Base-by-base conservation (phyloP, 2,888 invertebrate species). In the Drosophila greeni region DNA sequence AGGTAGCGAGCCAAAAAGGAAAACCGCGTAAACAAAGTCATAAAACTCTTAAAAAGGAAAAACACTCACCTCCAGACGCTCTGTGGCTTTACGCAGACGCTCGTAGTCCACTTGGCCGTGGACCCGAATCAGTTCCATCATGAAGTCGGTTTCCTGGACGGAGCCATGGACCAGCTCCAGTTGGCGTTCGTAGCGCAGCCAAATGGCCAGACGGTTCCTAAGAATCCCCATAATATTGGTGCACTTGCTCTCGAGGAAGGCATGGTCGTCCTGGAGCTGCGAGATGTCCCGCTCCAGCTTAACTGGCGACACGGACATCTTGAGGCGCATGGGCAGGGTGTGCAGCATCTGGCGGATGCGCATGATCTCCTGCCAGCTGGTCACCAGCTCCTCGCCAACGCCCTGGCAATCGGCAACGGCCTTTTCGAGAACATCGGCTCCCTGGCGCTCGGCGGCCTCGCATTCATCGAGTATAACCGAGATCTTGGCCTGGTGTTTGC, bases 51-150 rank as follows among this genome's bases (percentile, higher is more conserved):
- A 24, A 1, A 23, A 55, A 18, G 45, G 26, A 26, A 23, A 6
- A 29, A 16, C 16, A 90, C 92, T 91, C 79, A 95, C 95, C 93
- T 95, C 95, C 60, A 95, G 91, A 83, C 95, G 91, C 88, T 95
- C 95, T 1, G 95, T 95, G 40, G 95, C 95, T 85, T 95, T 95
- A 54, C 94, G 90, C 61, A 96, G 89, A 9, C 95, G 91, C 72
- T 95, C 95, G 82, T 95, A 95, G 87, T 96, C 95, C 16, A 95
- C 94, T 67, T 94, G 93, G 1, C 95, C 95, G 85, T 95, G 95
- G 0, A 95, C 94, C 0, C 94, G 94, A 14, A 95, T 90, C 62
- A 95, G 89, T 74, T 95, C 95, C 90, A 95, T 94, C 95, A 95
- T 95, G 81, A 95, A 95, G 86, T 95, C 95, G 0, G 95, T 94